Evolutionary conservation across 2,113 vertebrate species (phyloP), one percentile per base, ranked within the genome.

Genomic region (Phalacrocorax carbo): DNA sequence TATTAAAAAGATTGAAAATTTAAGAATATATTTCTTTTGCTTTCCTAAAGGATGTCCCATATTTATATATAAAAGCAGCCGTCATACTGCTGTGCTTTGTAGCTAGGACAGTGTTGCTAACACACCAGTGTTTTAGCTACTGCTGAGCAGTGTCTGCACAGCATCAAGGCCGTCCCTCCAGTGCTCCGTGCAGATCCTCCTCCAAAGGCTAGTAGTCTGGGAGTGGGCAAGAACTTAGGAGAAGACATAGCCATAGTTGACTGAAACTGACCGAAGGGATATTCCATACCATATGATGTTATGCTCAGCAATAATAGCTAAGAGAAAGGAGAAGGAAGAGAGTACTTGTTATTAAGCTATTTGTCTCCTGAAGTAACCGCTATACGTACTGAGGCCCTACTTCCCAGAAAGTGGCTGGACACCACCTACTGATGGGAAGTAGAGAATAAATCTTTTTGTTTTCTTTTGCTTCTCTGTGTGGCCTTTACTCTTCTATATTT

Each of bases 321-420:
- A 62, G n/a, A 62, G 48, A 79, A 64, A 64, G 17, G 29, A 40
- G 29, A 23, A 27, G 36, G 29, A 9, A 27, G 27, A 11, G 19
- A 16, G 13, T 23, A 40, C 54, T 65, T 11, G 13, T 66, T 66
- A 30, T 54, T 55, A 81, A 55, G 11, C 11, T 5, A 2, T 46
- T 55, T 81, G 40, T 36, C 19, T 55, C 36, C 40, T 1, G 5
- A 66, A 55, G 51, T 15, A 55, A 30, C 22, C 3, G 2, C 40
- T 36, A 44, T 1, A 2, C 0, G 1, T 23, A n/a, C 38, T 36
- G 78, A 80, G 23, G 5, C 8, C 36, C 29, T 42, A 1, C 38
- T 65, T 80, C 30, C 10, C 18, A 17, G 49, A 23, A 65, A 44
- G 30, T 52, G 23, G 6, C 5, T 27, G 48, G 38, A 65, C 30